A percentile compares a stretch with the other conserved stretches of the same genome.
These are phyloP conservation scores for Sinocyclocheilus maitianheensis DNA, from an alignment of 2,113 vertebrate species.

Conservation along the genomic window DNA sequence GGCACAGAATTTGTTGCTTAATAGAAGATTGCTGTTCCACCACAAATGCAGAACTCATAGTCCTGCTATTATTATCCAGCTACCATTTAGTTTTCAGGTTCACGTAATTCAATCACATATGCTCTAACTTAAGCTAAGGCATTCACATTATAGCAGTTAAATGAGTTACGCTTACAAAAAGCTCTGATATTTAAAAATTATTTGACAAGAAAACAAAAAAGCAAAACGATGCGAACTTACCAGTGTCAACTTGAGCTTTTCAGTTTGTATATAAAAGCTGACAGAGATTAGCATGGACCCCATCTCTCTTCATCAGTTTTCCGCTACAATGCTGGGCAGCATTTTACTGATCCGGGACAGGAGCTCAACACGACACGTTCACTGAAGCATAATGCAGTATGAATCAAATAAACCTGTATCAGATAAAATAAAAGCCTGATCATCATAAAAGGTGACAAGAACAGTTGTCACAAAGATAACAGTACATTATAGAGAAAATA, in stretches of 20 bases:
- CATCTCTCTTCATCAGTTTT: not conserved
- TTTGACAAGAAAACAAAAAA: not conserved
- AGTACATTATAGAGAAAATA: conserved; percentile 9
- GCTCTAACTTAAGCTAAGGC: not conserved
- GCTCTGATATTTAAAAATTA: not conserved
- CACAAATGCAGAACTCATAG: conserved; percentile 13
- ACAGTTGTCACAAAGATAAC: not conserved
- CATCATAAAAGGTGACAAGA: conserved; percentile 12
- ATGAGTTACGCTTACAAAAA: not conserved
- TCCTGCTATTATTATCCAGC: not conserved
- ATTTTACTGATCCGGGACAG: not conserved
- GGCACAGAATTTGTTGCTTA: conserved; percentile 6
- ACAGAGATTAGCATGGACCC: not conserved
- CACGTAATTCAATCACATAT: conserved; percentile 1
- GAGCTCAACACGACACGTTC: conserved; percentile 11
- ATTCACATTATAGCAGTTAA: not conserved
- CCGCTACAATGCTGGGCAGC: not conserved
- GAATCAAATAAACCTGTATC: not conserved
- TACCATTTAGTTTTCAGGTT: conserved; percentile 16
- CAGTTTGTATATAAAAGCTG: not conserved
- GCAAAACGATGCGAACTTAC: not conserved
- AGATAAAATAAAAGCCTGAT: not conserved
- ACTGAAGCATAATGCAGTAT: conserved; percentile 3
- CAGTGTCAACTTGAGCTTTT: not conserved
- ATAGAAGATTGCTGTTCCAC: conserved; percentile 13